Evolutionary conservation across 2,113 vertebrate species (phyloP).

Genomic region (Bufo bufo): DNA sequence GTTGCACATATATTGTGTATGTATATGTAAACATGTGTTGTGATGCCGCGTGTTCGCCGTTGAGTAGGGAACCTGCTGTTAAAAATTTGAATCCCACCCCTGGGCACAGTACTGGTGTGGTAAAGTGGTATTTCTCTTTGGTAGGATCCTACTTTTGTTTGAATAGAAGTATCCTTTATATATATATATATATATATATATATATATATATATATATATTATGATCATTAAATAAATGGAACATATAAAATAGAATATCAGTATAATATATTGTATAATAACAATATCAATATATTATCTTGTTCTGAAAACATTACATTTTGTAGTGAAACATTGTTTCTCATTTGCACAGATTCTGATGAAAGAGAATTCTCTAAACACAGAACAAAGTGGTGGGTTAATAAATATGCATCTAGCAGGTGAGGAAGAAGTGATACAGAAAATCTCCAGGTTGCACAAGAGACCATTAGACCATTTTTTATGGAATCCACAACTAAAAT

Average conservation of each 20-base stretch:
- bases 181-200: too few species aligned
- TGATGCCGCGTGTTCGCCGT: too few species aligned
- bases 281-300: background rate
- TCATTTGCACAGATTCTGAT: background rate
- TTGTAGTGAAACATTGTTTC: background rate
- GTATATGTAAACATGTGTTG: too few species aligned
- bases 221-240: background rate
- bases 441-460: background rate
- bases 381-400: background rate
- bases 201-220: too few species aligned
- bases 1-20: too few species aligned
- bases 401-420: constrained; percentile 52
- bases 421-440: background rate
- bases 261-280: background rate
- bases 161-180: too few species aligned
- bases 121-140: too few species aligned
- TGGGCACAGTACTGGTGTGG: too few species aligned
- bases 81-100: too few species aligned
- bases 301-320: background rate
- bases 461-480: background rate
- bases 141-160: too few species aligned
- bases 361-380: background rate
- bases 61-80: too few species aligned
- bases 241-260: background rate
- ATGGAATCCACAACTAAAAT: too few species aligned